Evolutionary conservation across 2,113 vertebrate species (phyloP), one percentile per base, ranked within the genome.

Genomic region (Indri indri): DNA sequence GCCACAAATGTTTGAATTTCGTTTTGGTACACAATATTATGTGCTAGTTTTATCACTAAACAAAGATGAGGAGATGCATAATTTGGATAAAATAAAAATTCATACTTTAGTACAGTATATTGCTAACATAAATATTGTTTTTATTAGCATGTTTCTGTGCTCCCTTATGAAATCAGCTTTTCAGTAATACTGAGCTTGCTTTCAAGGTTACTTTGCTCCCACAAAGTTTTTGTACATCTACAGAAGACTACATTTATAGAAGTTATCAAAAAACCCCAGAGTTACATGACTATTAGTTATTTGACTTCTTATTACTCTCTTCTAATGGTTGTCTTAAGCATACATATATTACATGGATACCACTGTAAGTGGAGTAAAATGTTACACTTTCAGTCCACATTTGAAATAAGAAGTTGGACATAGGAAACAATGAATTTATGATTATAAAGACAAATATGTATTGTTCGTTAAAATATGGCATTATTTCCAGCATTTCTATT

Each of bases 81-180:
- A 89, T 89, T 83, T 86, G 32, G 17, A 80, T 81, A 66, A 94
- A 95, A 83, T 82, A 77, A 77, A 92, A 77, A 54, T 90, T 61
- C 18, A 42, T 50, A 42, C 7, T 50, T 92, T 61, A 66, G 32
- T 52, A 37, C 11, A 57, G 32, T 3, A 34, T 65, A 50, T 5
- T 42, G 13, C 89, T 76, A 52, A 80, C n/a, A 90, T 27, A 91
- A 40, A 59, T 52, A n/a, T 2, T 25, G 7, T 34, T 66, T 54
- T 57, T 88, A 16, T 47, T n/a, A 34, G 16, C 45, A 66, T 45
- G 18, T 81, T 77, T 90, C 40, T 52, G 80, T 91, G n/a, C 11
- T 57, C 13, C 11, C 27, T 74, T 77, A 54, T 86, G 50, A 81
- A 82, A 47, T 73, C 57, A 91, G 10, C 59, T 91, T 97, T 94